These are phyloP conservation scores for Bedellia somnulentella DNA, from an alignment of 2,888 invertebrate species.

Conservation along the genomic window DNA sequence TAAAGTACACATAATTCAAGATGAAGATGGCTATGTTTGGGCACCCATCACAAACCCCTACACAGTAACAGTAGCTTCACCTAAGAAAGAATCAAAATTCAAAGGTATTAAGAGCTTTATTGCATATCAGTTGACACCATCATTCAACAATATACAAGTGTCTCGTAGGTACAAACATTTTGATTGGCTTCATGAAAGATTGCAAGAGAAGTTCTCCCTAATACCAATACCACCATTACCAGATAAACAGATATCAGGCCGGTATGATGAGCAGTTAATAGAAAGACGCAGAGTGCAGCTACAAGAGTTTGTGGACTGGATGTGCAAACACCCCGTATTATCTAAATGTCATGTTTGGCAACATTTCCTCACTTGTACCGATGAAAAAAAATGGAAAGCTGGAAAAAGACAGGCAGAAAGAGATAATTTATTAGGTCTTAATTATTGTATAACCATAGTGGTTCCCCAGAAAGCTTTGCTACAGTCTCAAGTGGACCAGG, in stretches of 20 bases:
- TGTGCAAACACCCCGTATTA: slow-evolving; percentile 94
- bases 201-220: slow-evolving; percentile 91
- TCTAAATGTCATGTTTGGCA: slow-evolving; percentile 92
- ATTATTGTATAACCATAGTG: slow-evolving; percentile 87
- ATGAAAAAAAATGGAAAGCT: slow-evolving; percentile 96
- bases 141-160: slow-evolving; percentile 91
- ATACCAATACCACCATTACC: slow-evolving; percentile 96
- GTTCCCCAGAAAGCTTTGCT: slow-evolving; percentile 80
- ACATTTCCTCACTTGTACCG: slow-evolving; percentile 96
- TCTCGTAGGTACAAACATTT: slow-evolving; percentile 97
- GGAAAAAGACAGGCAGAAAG: slow-evolving; percentile 95
- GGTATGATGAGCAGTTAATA: slow-evolving; percentile 96
- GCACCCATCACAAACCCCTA: slow-evolving; percentile 72
- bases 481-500: slow-evolving; percentile 74
- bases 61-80: slow-evolving; percentile 86
- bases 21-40: slow-evolving; percentile 79
- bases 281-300: slow-evolving; percentile 91
- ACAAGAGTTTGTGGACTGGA: slow-evolving; percentile 95
- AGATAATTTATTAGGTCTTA: slow-evolving; percentile 87
- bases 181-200: slow-evolving; percentile 95
- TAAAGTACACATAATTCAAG: slow-evolving; percentile 72
- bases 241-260: slow-evolving; percentile 95
- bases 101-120: slow-evolving; percentile 97
- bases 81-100: slow-evolving; percentile 96
- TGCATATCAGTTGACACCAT: slow-evolving; percentile 93